A percentile compares a stretch with the other conserved stretches of the same genome.
Evolutionary conservation across 2,888 invertebrate species (phyloP).

Genomic region (Yponomeuta plumbellus): DNA sequence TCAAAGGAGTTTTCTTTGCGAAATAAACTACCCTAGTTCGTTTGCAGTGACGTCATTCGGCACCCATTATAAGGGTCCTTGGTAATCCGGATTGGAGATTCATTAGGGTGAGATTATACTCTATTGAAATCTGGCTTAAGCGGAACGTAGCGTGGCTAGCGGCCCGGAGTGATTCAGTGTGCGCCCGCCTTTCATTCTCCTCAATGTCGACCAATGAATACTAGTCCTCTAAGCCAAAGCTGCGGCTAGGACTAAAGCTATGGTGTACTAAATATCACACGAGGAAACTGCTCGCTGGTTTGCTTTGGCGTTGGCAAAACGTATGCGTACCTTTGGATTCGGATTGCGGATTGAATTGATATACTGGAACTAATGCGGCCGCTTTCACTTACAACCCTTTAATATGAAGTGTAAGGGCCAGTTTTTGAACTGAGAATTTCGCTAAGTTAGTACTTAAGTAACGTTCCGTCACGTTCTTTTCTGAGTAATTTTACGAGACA

Average conservation of each 20-base stretch:
- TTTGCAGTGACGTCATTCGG: slow-evolving; percentile 55
- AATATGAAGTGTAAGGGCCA: too few relatives aligned
- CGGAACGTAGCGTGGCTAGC: slow-evolving; percentile 36
- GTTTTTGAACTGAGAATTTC: too few relatives aligned
- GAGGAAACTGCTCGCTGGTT: too few relatives aligned
- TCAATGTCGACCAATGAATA: slow-evolving; percentile 8
- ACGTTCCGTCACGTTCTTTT: too few relatives aligned
- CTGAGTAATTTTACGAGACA: too few relatives aligned
- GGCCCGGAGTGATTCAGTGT: neutral
- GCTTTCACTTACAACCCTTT: too few relatives aligned
- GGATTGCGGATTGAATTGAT: too few relatives aligned
- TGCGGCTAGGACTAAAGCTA: neutral
- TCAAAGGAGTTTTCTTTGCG: slow-evolving; percentile 54
- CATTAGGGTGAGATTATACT: slow-evolving; percentile 76
- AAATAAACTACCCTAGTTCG: slow-evolving; percentile 46
- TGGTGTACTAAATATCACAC: too few relatives aligned
- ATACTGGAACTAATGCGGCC: too few relatives aligned
- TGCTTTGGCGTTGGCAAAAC: too few relatives aligned
- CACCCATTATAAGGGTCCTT: slow-evolving; percentile 55
- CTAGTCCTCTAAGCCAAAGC: neutral
- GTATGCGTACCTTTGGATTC: too few relatives aligned
- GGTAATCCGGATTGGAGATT: slow-evolving; percentile 76
- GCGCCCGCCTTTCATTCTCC: slow-evolving; percentile 6
- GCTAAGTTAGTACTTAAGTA: too few relatives aligned
- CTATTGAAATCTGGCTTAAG: slow-evolving; percentile 75